A percentile compares a stretch with the other conserved stretches of the same genome.
Conservation (phyloP, 2,888 invertebrate genomes). For the Pseudoips prasinana region DNA sequence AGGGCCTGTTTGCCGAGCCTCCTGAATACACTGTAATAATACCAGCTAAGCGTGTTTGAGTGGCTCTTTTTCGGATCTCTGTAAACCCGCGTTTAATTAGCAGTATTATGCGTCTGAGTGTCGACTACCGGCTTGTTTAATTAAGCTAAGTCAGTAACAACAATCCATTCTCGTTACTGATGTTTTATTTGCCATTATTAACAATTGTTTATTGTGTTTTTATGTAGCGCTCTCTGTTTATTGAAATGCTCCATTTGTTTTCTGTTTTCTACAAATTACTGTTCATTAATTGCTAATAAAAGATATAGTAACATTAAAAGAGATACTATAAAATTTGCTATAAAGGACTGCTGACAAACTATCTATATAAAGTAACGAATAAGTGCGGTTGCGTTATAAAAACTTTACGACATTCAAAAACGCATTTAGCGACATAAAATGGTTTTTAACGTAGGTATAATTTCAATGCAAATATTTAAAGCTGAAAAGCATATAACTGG, state of each 20-base stretch:
- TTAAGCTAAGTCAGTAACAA: constrained; percentile 80
- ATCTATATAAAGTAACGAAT: constrained; percentile 7
- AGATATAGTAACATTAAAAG: too few relatives aligned
- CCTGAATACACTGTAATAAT: constrained; percentile 80
- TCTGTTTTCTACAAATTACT: too few relatives aligned
- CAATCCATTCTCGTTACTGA: constrained; percentile 65
- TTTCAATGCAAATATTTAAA: too few relatives aligned
- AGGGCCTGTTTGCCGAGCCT: constrained; percentile 77
- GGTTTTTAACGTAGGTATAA: constrained; percentile 9
- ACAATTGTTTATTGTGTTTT: constrained; percentile 44
- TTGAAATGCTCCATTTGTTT: constrained; percentile 7
- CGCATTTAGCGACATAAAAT: constrained; percentile 7
- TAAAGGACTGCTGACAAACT: constrained; percentile 12
- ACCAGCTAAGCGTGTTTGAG: constrained; percentile 81
- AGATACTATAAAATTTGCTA: too few relatives aligned
- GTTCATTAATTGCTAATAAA: too few relatives aligned
- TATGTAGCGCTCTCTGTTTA: constrained; percentile 5
- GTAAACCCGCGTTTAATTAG: constrained; percentile 80
- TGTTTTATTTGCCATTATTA: constrained; percentile 53
- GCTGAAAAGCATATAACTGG: too few relatives aligned
- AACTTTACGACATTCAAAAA: constrained; percentile 13
- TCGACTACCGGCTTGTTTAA: constrained; percentile 76
- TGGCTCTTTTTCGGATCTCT: constrained; percentile 80
- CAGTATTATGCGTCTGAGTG: constrained; percentile 79
- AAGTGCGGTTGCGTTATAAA: constrained; percentile 16